phyloP scores from a whole-genome alignment of 1,140 invertebrate genomes.

The Dinothrombium tinctorium region DNA sequence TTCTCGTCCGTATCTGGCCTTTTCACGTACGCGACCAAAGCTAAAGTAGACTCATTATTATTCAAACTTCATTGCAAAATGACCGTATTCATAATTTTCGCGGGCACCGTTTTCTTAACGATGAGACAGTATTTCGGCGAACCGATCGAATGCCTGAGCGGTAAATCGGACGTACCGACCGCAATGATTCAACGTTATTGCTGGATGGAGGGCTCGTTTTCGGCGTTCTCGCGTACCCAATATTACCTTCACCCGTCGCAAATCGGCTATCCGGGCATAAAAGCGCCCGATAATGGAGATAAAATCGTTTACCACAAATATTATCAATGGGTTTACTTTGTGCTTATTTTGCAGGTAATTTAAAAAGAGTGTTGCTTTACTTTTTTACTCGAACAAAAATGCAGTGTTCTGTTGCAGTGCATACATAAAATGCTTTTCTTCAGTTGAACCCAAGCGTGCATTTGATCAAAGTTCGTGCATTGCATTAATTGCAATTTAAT shows the following conservation, averaged over 20 bases:
- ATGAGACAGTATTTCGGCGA: constrained; percentile 29
- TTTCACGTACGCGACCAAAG: no score
- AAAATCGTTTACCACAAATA: constrained; percentile 27
- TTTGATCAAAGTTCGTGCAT: no score
- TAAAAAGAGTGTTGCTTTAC: no score
- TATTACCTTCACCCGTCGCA: no score
- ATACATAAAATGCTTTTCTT: no score
- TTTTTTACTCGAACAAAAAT: no score
- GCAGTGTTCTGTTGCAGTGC: no score
- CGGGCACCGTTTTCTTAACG: constrained; percentile 27
- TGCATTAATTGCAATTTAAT: no score
- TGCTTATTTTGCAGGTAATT: constrained; percentile 17
- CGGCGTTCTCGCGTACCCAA: constrained; percentile 61
- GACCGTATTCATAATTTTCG: constrained; percentile 28
- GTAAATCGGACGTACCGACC: not conserved
- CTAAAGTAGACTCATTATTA: constrained; percentile 71
- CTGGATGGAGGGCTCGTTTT: constrained; percentile 74
- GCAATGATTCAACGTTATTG: constrained; percentile 27
- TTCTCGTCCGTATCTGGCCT: no score
- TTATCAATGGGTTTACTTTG: constrained; percentile 19
- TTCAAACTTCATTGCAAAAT: constrained; percentile 29
- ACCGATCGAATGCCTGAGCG: constrained; percentile 18
- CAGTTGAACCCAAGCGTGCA: no score
- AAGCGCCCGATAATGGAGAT: constrained; percentile 23
- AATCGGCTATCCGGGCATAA: constrained; percentile 19